A percentile compares a stretch with the other conserved stretches of the same genome.
These are phyloP conservation scores for Gasteruption jaculator DNA, from an alignment of 2,888 invertebrate genomes.

Conservation along the genomic window DNA sequence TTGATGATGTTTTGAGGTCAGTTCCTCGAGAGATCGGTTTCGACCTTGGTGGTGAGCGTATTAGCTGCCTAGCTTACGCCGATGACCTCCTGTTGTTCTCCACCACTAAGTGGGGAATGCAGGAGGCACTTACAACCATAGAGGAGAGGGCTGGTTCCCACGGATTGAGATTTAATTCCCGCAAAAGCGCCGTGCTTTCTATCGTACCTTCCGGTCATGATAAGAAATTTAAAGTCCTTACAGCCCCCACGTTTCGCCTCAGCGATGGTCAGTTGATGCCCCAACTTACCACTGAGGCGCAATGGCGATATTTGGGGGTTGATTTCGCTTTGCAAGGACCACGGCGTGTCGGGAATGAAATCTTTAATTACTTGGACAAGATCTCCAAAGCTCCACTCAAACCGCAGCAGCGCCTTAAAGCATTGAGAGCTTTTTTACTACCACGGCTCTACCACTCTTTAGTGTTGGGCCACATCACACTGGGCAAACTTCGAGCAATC, in stretches of 20 bases:
- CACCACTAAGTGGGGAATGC: constrained; percentile 34
- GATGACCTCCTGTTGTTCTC: constrained; percentile 43
- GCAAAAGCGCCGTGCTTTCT: constrained; percentile 33
- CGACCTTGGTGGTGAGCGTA: background rate
- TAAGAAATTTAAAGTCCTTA: too few species aligned
- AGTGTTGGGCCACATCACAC: constrained; percentile 31
- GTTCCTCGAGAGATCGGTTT: constrained; percentile 22
- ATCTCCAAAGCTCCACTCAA: constrained; percentile 40
- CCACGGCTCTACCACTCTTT: constrained; percentile 42
- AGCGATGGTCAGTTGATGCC: too few species aligned
- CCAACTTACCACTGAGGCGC: too few species aligned
- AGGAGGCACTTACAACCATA: constrained; percentile 25
- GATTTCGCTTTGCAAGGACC: constrained; percentile 35
- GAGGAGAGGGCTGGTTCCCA: background rate
- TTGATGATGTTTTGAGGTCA: constrained; percentile 9
- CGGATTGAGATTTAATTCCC: constrained; percentile 15
- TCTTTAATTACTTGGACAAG: constrained; percentile 24
- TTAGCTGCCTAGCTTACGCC: constrained; percentile 42
- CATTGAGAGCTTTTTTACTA: constrained; percentile 41
- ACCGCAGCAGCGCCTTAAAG: constrained; percentile 43
- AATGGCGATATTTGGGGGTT: constrained; percentile 36
- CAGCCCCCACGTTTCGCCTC: too few species aligned
- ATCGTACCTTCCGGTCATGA: constrained; percentile 33
- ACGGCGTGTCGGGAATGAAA: constrained; percentile 24
- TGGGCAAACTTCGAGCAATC: constrained; percentile 26